A percentile compares a stretch with the other conserved stretches of the same genome.
Conservation (phyloP, 2,113 vertebrate species). For the Theristicus caerulescens region DNA sequence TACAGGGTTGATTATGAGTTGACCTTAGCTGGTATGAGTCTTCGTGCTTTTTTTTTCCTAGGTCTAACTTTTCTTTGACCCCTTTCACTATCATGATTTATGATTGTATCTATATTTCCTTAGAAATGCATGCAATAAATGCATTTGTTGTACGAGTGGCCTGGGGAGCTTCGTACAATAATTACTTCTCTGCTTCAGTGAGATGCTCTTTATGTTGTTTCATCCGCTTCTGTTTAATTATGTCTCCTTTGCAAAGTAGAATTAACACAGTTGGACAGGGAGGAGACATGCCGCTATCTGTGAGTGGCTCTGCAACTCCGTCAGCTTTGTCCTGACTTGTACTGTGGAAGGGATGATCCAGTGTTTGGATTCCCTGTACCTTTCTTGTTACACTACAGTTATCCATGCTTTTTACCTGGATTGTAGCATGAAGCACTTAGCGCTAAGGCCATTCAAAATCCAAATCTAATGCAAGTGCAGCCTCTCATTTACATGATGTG, state of each 20-base stretch:
- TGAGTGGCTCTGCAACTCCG: background rate
- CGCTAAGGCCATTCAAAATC: background rate
- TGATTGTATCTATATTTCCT: background rate
- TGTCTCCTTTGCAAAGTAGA: background rate
- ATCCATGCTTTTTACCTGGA: background rate
- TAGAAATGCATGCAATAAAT: background rate
- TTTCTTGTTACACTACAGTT: background rate
- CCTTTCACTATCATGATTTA: background rate
- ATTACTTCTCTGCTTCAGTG: background rate
- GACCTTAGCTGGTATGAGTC: background rate
- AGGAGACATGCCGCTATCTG: background rate
- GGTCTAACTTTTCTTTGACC: background rate
- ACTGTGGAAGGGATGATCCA: background rate
- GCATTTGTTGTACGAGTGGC: background rate
- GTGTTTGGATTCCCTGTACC: background rate
- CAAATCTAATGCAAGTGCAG: background rate
- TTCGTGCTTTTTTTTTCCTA: background rate
- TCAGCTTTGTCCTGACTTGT: background rate
- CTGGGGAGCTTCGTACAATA: background rate
- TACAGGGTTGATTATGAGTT: background rate
- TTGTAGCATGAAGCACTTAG: background rate
- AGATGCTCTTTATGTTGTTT: background rate
- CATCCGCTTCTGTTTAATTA: background rate
- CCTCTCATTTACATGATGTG: background rate
- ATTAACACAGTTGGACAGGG: background rate